Conservation (phyloP, 1,140 invertebrate genomes). For the Diorhabda elongata region DNA sequence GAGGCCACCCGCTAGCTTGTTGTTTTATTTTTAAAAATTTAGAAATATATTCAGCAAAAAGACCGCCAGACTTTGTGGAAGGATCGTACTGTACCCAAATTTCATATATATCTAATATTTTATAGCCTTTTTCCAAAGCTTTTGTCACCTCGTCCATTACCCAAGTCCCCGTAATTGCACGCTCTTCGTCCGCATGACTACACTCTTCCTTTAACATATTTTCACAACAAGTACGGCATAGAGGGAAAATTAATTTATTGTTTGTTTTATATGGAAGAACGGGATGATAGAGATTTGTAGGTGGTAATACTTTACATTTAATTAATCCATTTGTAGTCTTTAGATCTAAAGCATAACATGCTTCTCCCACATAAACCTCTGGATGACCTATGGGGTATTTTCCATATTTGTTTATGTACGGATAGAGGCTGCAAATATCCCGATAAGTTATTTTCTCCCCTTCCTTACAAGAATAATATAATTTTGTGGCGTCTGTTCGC, state of each 20-base stretch:
- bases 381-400: constrained; percentile 45
- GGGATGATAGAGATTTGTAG: constrained; percentile 39
- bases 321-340: constrained; percentile 30
- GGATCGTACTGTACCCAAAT: constrained; percentile 21
- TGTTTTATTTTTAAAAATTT: constrained; percentile 45
- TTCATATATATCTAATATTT: constrained; percentile 23
- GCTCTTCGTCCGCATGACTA: constrained; percentile 36
- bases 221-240: constrained; percentile 37
- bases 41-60: constrained; percentile 41
- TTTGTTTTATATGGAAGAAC: constrained; percentile 35
- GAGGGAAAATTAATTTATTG: constrained; percentile 39
- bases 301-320: constrained; percentile 40
- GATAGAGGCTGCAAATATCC: constrained; percentile 43
- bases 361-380: constrained; percentile 17
- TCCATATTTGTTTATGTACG: constrained; percentile 35
- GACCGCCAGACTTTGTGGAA: constrained; percentile 18
- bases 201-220: constrained; percentile 19
- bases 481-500: constrained; percentile 15
- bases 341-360: constrained; percentile 5
- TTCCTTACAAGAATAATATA: constrained; percentile 15
- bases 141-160: constrained; percentile 42
- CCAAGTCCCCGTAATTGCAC: constrained; percentile 44
- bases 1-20: constrained; percentile 40
- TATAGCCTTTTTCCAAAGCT: constrained; percentile 33
- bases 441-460: constrained; percentile 42